These are phyloP conservation scores for Varanus salvator DNA, from an alignment of 2,113 vertebrate species.

Conservation along the genomic window DNA sequence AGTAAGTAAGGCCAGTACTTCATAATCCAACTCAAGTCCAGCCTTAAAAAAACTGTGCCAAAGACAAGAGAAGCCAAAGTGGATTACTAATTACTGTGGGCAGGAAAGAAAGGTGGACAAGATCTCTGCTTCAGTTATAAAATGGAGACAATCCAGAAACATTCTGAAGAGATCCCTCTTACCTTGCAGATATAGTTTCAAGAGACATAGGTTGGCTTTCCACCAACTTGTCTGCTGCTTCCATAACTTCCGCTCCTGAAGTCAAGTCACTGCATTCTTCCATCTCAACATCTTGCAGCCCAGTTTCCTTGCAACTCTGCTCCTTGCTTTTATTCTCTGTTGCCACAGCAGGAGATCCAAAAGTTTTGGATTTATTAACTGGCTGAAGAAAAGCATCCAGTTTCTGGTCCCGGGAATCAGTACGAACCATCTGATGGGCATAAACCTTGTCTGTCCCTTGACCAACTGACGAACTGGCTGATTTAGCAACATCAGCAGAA, in stretches of 20 bases:
- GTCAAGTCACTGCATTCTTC: conserved; percentile 69
- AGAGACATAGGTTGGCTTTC: not conserved
- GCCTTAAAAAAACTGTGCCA: not conserved
- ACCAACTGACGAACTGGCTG: conserved; percentile 28
- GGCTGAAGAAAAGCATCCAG: conserved; percentile 93
- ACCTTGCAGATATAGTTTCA: conserved; percentile 63
- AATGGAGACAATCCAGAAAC: not conserved
- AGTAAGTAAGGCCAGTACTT: not conserved
- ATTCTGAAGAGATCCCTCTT: not conserved
- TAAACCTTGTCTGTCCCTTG: conserved; percentile 84
- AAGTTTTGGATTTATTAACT: conserved; percentile 52
- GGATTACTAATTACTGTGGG: not conserved
- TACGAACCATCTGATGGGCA: conserved; percentile 93
- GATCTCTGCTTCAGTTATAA: not conserved
- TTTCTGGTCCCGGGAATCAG: conserved; percentile 92
- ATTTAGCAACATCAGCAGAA: conserved; percentile 76
- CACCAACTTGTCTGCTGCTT: fast-evolving
- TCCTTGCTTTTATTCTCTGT: not conserved
- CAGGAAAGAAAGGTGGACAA: not conserved
- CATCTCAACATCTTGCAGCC: conserved; percentile 69
- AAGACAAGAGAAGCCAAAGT: not conserved
- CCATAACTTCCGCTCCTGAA: not conserved
- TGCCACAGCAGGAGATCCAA: conserved; percentile 24
- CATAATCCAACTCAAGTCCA: not conserved
- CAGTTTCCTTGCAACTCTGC: not conserved